Percentiles rank a stretch among this genome's conserved stretches.
phyloP scores from a whole-genome alignment of 2,113 vertebrate species.

The Mustela lutreola region DNA sequence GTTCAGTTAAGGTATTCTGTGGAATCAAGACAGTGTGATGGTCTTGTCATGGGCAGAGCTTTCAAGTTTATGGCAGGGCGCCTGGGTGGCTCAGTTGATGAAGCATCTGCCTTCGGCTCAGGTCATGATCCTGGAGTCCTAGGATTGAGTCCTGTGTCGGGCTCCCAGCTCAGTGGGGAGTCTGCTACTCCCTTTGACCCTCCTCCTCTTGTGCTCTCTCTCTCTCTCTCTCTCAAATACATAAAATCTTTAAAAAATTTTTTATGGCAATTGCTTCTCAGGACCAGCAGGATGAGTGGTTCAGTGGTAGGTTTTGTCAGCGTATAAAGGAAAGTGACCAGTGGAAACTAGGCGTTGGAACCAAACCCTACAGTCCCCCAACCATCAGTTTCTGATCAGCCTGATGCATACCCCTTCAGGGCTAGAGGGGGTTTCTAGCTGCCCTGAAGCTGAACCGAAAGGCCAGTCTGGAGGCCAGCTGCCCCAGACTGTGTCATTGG shows the following conservation, averaged over 20 bases:
- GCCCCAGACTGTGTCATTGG: neutral
- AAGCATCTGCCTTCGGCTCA: too few relatives aligned
- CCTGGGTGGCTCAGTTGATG: too few relatives aligned
- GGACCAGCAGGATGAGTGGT: neutral
- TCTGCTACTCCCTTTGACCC: too few relatives aligned
- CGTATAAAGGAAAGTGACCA: neutral
- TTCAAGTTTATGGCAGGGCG: neutral
- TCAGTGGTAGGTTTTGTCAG: neutral
- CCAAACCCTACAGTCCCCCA: neutral
- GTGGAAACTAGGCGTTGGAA: neutral
- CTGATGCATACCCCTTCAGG: accelerated
- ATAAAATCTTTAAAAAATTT: too few relatives aligned
- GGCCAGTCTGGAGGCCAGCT: neutral
- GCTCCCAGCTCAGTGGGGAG: too few relatives aligned
- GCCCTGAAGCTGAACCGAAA: neutral
- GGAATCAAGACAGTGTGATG: neutral
- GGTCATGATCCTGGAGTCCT: too few relatives aligned
- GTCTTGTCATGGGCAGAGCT: neutral
- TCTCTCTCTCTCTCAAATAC: too few relatives aligned
- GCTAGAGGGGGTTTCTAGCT: neutral
- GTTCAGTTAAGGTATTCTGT: neutral
- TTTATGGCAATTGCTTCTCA: too few relatives aligned
- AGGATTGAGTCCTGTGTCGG: too few relatives aligned
- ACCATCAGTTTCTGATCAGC: neutral
- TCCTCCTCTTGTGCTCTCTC: too few relatives aligned